Evolutionary conservation across 2,888 invertebrate genomes (phyloP).

Genomic region (Andrena camellia): DNA sequence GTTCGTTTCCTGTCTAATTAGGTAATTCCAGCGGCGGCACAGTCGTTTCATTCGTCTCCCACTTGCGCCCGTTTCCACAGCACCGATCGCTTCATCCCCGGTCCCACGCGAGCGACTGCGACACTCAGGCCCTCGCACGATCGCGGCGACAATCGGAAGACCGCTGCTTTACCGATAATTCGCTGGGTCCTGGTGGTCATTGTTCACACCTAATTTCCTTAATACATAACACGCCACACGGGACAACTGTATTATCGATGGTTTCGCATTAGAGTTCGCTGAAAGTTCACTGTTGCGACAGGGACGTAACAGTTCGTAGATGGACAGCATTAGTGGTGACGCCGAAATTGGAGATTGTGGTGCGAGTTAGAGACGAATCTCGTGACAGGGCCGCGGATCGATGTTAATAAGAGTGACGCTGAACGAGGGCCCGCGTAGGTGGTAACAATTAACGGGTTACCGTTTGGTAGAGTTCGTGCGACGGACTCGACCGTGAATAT

Average conservation of each 20-base stretch:
- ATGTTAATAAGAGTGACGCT: background rate
- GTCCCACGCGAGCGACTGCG: background rate
- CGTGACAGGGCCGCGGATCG: background rate
- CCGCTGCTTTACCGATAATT: background rate
- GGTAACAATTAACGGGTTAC: slow-evolving; percentile 33
- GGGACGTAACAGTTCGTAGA: too few relatives aligned
- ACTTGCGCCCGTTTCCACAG: background rate
- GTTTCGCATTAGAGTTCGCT: too few relatives aligned
- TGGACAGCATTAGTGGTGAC: too few relatives aligned
- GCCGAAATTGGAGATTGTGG: background rate
- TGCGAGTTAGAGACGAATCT: background rate
- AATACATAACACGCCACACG: too few relatives aligned
- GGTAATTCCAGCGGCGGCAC: slow-evolving; percentile 6
- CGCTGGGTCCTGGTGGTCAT: background rate
- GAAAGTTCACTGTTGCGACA: too few relatives aligned
- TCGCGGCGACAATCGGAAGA: too few relatives aligned
- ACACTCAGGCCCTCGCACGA: too few relatives aligned
- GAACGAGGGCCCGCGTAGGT: background rate
- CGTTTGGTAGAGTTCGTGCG: background rate
- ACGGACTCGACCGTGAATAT: slow-evolving; percentile 58
- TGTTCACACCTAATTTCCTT: background rate
- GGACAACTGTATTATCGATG: too few relatives aligned
- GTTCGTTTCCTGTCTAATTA: slow-evolving; percentile 37
- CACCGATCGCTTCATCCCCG: background rate
- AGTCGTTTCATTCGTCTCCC: background rate